Evolutionary conservation across 64 coral and sea anemone species (phyloP), one percentile per base, ranked within the genome.

Genomic region (Stichodactyla mertensii): DNA sequence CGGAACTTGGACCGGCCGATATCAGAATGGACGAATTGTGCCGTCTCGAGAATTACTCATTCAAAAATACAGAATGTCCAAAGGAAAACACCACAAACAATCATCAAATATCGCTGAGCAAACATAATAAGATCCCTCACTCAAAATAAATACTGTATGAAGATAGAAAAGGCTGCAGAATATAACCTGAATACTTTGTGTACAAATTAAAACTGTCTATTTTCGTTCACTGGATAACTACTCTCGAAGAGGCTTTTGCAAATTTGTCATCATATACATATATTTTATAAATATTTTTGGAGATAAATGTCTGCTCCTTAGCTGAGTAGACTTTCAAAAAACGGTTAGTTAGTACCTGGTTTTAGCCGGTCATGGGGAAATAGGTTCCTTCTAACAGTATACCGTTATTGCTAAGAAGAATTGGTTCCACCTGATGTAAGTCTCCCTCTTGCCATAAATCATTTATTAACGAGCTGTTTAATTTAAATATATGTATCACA

Each of bases 381-480:
- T 11, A 11, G 8, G 8, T 58, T 58, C 2, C 56, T 58, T 0
- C 0, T 58, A 57, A 57, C 56, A 15, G 8, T 9, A 58, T 58
- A 58, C 56, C 0, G 56, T 45, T n/a, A 7, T 66, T 36, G 7
- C 10, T 74, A 0, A 11, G 23, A 0, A 74, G 24, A 74, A 10
- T 59, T 59, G 26, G 26, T 26, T 13, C 12, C 22, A 74, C 23
- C 12, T 31, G 22, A 31, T 74, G 24, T 74, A 74, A 31, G 36
- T 74, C 24, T 74, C n/a, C 8, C 10, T 45, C 26, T 74, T 74
- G 4, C 4, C 24, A 27, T 74, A 27, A 74, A 74, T 74, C 26
- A 74, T 74, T 74, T 74, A 74, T 74, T 10, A 74, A 74, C 27
- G 69, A 74, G 4, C 27, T 74, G 69, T 74, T 74, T 74, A 31